Conservation (phyloP, 2,888 invertebrate species). For the Lasioglossum marginatum region DNA sequence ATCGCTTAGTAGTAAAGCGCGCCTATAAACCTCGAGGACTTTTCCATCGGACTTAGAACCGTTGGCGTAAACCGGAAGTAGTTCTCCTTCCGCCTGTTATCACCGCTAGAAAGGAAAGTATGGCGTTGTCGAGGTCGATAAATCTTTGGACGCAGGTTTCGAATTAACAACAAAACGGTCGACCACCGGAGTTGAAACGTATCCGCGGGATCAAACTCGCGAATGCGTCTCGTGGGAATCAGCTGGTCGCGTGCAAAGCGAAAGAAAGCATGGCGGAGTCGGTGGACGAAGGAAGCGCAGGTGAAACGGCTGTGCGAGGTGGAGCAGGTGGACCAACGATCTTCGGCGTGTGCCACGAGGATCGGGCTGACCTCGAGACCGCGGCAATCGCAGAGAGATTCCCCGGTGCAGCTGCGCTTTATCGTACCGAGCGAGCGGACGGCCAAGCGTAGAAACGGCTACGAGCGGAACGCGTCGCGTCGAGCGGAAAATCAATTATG, state of each 20-base stretch:
- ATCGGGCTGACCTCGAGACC: conserved; percentile 73
- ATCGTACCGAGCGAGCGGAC: conserved; percentile 53
- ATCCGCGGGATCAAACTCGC: conserved; percentile 4
- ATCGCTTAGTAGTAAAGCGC: conserved; percentile 9
- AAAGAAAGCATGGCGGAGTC: conserved; percentile 45
- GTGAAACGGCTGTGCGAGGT: conserved; percentile 76
- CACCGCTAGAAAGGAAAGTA: neutral
- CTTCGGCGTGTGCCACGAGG: conserved; percentile 66
- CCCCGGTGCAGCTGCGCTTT: conserved; percentile 76
- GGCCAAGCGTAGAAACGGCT: conserved; percentile 6
- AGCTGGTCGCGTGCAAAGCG: conserved; percentile 39
- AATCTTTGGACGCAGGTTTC: neutral
- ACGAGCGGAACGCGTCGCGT: conserved; percentile 19
- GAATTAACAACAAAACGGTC: neutral
- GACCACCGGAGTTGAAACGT: neutral
- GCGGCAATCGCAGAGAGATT: conserved; percentile 61
- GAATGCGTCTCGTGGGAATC: conserved; percentile 16
- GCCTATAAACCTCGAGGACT: neutral
- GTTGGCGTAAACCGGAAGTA: neutral
- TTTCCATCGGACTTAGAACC: neutral
- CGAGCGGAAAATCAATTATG: conserved; percentile 57
- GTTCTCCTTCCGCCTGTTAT: neutral
- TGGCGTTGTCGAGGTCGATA: neutral
- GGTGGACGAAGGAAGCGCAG: conserved; percentile 80
- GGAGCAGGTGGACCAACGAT: conserved; percentile 82